A percentile compares a stretch with the other conserved stretches of the same genome.
phyloP scores from a whole-genome alignment of 2,888 invertebrate genomes.

The Brachynemurus nebulosus region DNA sequence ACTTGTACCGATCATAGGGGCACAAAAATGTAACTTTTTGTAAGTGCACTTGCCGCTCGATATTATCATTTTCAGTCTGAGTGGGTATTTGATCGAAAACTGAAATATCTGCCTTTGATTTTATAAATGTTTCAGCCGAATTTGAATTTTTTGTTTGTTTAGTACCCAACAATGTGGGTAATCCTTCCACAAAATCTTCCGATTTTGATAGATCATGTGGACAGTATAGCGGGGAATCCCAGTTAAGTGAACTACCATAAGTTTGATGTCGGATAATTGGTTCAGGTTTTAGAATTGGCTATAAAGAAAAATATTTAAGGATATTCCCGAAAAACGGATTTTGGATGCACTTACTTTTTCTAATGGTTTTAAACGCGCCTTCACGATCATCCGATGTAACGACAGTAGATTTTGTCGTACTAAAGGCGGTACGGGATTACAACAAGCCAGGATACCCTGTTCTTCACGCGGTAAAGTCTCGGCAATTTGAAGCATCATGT shows the following conservation, averaged over 20 bases:
- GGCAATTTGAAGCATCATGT: constrained; percentile 84
- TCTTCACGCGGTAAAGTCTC: constrained; percentile 80
- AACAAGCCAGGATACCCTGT: constrained; percentile 86
- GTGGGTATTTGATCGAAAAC: constrained; percentile 21
- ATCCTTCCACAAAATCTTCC: constrained; percentile 36
- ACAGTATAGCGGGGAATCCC: constrained; percentile 41
- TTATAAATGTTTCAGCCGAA: constrained; percentile 1
- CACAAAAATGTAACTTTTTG: constrained; percentile 36
- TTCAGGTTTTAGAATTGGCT: constrained; percentile 36
- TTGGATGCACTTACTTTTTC: constrained; percentile 33
- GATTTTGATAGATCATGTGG: constrained; percentile 44
- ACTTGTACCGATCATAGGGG: constrained; percentile 48
- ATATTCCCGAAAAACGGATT: background rate
- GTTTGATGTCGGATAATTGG: constrained; percentile 27
- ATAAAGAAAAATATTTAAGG: constrained; percentile 20
- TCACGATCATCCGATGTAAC: constrained; percentile 51
- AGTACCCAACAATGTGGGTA: constrained; percentile 35
- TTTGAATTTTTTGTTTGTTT: background rate
- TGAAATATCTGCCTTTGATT: constrained; percentile 18
- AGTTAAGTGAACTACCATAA: constrained; percentile 30
- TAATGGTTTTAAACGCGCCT: constrained; percentile 53
- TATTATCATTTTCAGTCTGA: background rate
- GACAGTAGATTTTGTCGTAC: constrained; percentile 39
- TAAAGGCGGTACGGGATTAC: constrained; percentile 80
- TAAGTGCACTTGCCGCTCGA: constrained; percentile 16